Evolutionary conservation across 2,888 invertebrate genomes (phyloP).

Genomic region (Philhelius pedissequus): DNA sequence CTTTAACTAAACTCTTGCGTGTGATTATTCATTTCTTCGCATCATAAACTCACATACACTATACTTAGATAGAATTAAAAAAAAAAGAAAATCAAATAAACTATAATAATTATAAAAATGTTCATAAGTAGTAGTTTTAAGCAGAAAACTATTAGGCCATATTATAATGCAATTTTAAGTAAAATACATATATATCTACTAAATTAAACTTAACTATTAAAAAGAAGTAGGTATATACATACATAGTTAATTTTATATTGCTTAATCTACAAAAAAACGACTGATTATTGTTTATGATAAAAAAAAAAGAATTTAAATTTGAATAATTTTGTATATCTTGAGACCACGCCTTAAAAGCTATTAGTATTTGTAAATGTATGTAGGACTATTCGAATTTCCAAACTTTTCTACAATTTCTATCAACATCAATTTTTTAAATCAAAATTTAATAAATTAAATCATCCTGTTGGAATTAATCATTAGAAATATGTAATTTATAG

Average conservation of each 20-base stretch:
- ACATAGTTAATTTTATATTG: slow-evolving; percentile 60
- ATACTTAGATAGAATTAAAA: slow-evolving; percentile 57
- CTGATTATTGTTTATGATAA: slow-evolving; percentile 66
- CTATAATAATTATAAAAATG: slow-evolving; percentile 17
- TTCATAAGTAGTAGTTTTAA: slow-evolving; percentile 28
- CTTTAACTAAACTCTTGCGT: slow-evolving; percentile 56
- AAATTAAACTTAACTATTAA: slow-evolving; percentile 23
- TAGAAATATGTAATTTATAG: background rate
- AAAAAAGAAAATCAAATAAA: slow-evolving; percentile 17
- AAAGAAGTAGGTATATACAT: slow-evolving; percentile 25
- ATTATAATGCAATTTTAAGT: slow-evolving; percentile 68
- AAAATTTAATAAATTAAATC: slow-evolving; percentile 19
- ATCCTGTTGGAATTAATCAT: background rate
- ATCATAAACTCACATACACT: slow-evolving; percentile 42
- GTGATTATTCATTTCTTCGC: slow-evolving; percentile 52
- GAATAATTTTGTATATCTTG: slow-evolving; percentile 64
- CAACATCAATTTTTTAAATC: slow-evolving; percentile 4
- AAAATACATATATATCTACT: slow-evolving; percentile 9
- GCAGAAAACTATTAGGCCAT: slow-evolving; percentile 63
- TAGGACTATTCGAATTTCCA: slow-evolving; percentile 51
- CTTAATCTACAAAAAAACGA: slow-evolving; percentile 66
- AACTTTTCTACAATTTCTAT: slow-evolving; percentile 64
- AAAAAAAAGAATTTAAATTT: slow-evolving; percentile 33
- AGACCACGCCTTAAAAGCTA: slow-evolving; percentile 60
- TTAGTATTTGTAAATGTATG: slow-evolving; percentile 60